Percentiles rank a stretch among this genome's conserved stretches.
Evolutionary conservation across 2,888 invertebrate species (phyloP).

Genomic region (Teleiodes luculella): DNA sequence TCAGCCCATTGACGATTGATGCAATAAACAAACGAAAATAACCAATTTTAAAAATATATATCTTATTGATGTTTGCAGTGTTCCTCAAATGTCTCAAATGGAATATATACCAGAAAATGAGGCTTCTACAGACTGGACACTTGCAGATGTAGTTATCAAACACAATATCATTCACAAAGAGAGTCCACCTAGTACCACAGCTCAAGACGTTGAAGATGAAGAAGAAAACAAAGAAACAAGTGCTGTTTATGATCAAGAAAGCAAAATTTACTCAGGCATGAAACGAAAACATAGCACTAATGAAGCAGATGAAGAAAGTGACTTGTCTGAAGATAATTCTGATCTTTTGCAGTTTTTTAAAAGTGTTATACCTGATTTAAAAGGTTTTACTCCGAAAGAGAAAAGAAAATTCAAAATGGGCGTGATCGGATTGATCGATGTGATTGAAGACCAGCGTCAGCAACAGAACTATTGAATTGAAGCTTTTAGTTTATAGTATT

Average conservation of each 20-base stretch:
- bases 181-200: too few species aligned
- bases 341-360: conserved; percentile 67
- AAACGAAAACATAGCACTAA: neutral
- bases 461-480: neutral
- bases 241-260: neutral
- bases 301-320: neutral
- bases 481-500: too few species aligned
- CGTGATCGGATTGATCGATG: conserved; percentile 68
- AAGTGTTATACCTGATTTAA: conserved; percentile 74
- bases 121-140: conserved; percentile 2
- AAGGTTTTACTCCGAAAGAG: conserved; percentile 63
- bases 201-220: too few species aligned
- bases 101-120: conserved; percentile 18
- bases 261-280: neutral
- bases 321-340: conserved; percentile 32
- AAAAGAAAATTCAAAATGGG: conserved; percentile 75
- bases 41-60: too few species aligned
- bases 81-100: neutral
- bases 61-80: too few species aligned
- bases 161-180: conserved; percentile 20
- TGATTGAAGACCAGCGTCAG: conserved; percentile 34
- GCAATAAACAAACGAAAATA: too few species aligned
- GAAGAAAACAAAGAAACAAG: too few species aligned
- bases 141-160: conserved; percentile 28
- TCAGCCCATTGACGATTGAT: too few species aligned